Base-by-base conservation (phyloP, 2,113 vertebrate genomes). In the Jaculus jaculus region DNA sequence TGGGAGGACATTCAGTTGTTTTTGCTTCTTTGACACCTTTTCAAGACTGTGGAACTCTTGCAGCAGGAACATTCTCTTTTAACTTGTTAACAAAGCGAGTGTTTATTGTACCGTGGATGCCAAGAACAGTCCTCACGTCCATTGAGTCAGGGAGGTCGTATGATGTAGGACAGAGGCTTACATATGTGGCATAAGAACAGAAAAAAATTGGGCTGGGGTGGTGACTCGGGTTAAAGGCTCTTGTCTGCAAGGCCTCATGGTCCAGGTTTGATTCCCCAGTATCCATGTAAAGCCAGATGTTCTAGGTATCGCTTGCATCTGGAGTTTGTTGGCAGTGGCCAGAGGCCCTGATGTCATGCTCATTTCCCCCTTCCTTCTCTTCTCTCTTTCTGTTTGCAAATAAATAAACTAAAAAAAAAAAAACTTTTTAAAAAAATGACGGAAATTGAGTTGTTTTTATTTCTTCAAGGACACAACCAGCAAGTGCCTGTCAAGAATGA, bases 401-500 rank as follows among this genome's bases (percentile, higher is more conserved):
- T 51, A 51, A 51, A 51, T 51, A 51, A n/a, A n/a, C n/a, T n/a
- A n/a, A n/a, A n/a, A n/a, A n/a, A n/a, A n/a, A n/a, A n/a, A n/a
- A n/a, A n/a, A n/a, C n/a, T n/a, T n/a, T n/a, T n/a, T n/a, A n/a
- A n/a, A n/a, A n/a, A 87, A 82, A 92, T 12, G 92, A 95, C 63
- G 30, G 92, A 69, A n/a, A 90, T 87, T 81, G 63, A 97, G 92
- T 84, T 83, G 0, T 89, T 90, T 69, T 83, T 96, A 39, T 94
- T 95, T 88, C 85, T 97, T 98, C 32, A 94, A 98, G 98, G 98
- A 47, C 98, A 91, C 96, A 97, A 90, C 80, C 98, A 98, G 94
- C 98, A 98, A 97, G 97, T 98, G 97, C 97, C 98, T 97, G 94
- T 97, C 95, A 97, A 97, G 97, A 98, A 92, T 93, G 97, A 98